Percentiles rank a stretch among this genome's conserved stretches.
Evolutionary conservation across 2,113 vertebrate species (phyloP).

Genomic region (Scalopus aquaticus): DNA sequence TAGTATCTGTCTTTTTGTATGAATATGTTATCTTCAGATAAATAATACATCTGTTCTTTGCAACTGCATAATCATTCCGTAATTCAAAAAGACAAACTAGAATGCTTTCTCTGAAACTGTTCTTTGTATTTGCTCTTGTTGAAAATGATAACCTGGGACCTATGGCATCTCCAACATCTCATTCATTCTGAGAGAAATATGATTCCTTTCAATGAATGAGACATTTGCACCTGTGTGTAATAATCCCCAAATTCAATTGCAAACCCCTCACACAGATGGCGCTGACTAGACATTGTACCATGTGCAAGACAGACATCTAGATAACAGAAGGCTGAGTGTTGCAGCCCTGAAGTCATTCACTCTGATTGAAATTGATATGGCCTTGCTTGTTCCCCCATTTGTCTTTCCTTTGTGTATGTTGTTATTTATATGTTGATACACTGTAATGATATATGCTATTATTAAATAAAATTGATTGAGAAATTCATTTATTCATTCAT

Average conservation of each 20-base stretch:
- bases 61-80: slow-evolving; percentile 49
- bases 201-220: slow-evolving; percentile 59
- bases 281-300: slow-evolving; percentile 52
- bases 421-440: slow-evolving; percentile 76
- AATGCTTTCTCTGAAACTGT: slow-evolving; percentile 60
- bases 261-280: slow-evolving; percentile 56
- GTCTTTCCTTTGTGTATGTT: slow-evolving; percentile 72
- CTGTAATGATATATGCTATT: slow-evolving; percentile 76
- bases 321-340: slow-evolving; percentile 41
- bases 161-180: slow-evolving; percentile 53
- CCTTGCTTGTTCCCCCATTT: slow-evolving; percentile 63
- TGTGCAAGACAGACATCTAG: slow-evolving; percentile 51
- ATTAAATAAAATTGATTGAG: slow-evolving; percentile 79
- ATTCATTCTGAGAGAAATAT: slow-evolving; percentile 72
- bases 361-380: slow-evolving; percentile 69
- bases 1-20: slow-evolving; percentile 55
- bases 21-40: slow-evolving; percentile 47
- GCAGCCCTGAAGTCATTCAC: slow-evolving; percentile 58
- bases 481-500: slow-evolving; percentile 73
- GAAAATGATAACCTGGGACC: slow-evolving; percentile 58
- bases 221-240: slow-evolving; percentile 69
- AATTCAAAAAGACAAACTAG: slow-evolving; percentile 39
- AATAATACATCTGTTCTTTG: slow-evolving; percentile 49
- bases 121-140: slow-evolving; percentile 60
- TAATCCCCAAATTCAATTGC: slow-evolving; percentile 54